These are phyloP conservation scores for Eubasilissa splendida DNA, from an alignment of 2,888 invertebrate genomes.

Conservation along the genomic window DNA sequence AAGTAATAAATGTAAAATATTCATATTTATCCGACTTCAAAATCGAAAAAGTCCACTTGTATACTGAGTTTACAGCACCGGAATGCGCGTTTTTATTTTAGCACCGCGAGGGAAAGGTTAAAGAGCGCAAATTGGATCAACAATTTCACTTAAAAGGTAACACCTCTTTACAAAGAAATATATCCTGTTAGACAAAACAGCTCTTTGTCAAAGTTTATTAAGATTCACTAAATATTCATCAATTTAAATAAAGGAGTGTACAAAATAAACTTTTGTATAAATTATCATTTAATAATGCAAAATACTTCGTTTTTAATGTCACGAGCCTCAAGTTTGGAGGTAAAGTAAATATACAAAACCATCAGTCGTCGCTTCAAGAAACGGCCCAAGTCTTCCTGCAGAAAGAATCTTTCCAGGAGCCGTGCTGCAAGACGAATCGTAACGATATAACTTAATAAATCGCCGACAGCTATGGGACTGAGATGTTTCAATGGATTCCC, in stretches of 20 bases:
- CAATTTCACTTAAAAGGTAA: too few relatives aligned
- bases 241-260: slow-evolving; percentile 10
- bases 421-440: slow-evolving; percentile 42
- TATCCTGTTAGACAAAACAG: not conserved
- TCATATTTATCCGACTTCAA: too few relatives aligned
- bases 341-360: slow-evolving; percentile 36
- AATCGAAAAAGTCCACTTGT: too few relatives aligned
- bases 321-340: slow-evolving; percentile 24
- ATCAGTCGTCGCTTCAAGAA: slow-evolving; percentile 35
- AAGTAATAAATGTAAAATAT: too few relatives aligned
- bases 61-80: too few relatives aligned
- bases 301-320: slow-evolving; percentile 12
- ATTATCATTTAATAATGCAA: slow-evolving; percentile 21
- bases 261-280: slow-evolving; percentile 13
- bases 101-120: too few relatives aligned
- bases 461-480: slow-evolving; percentile 51
- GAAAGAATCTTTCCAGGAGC: slow-evolving; percentile 18
- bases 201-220: slow-evolving; percentile 13
- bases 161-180: not conserved
- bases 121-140: too few relatives aligned
- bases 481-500: slow-evolving; percentile 50
- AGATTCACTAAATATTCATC: slow-evolving; percentile 8
- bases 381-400: slow-evolving; percentile 24
- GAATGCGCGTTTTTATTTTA: too few relatives aligned
- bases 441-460: slow-evolving; percentile 58